A percentile compares a stretch with the other conserved stretches of the same genome.
Conservation (phyloP, 2,888 invertebrate genomes). For the Idaea dimidiata region DNA sequence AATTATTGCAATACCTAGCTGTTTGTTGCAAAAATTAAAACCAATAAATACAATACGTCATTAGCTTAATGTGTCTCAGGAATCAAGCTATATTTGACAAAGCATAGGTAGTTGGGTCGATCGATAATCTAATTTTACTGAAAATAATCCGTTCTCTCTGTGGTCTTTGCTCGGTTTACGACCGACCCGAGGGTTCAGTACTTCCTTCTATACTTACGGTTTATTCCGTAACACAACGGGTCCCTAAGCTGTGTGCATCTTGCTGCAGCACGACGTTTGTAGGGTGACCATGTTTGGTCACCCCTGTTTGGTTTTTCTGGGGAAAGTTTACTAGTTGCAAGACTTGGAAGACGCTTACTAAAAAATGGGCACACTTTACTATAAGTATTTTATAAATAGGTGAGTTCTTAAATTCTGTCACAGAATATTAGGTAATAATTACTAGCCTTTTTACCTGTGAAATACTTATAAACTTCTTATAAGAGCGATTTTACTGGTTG, state of each 20-base stretch:
- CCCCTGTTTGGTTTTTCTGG: not conserved
- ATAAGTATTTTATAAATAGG: too few species aligned
- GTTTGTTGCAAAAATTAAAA: too few species aligned
- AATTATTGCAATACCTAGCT: too few species aligned
- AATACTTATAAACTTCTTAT: too few species aligned
- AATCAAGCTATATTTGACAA: conserved; percentile 5
- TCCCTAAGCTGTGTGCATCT: conserved; percentile 44
- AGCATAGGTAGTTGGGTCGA: conserved; percentile 8
- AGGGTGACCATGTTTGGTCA: conserved; percentile 25
- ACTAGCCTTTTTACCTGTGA: too few species aligned
- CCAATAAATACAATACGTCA: not conserved
- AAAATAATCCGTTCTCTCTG: conserved; percentile 24
- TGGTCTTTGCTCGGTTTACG: conserved; percentile 18
- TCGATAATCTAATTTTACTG: conserved; percentile 25
- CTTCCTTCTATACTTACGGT: conserved; percentile 24
- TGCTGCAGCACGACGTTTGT: conserved; percentile 36
- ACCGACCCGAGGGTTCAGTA: conserved; percentile 20
- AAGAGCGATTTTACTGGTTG: too few species aligned
- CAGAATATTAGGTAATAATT: too few species aligned
- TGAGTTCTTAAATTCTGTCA: too few species aligned
- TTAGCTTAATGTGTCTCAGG: conserved; percentile 5
- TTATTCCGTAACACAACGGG: conserved; percentile 38
- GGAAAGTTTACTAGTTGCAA: too few species aligned
- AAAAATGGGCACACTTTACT: too few species aligned
- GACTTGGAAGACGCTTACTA: too few species aligned